Percentiles rank a stretch among this genome's conserved stretches.
Conservation (phyloP, 2,888 invertebrate genomes). For the Achlya flavicornis region DNA sequence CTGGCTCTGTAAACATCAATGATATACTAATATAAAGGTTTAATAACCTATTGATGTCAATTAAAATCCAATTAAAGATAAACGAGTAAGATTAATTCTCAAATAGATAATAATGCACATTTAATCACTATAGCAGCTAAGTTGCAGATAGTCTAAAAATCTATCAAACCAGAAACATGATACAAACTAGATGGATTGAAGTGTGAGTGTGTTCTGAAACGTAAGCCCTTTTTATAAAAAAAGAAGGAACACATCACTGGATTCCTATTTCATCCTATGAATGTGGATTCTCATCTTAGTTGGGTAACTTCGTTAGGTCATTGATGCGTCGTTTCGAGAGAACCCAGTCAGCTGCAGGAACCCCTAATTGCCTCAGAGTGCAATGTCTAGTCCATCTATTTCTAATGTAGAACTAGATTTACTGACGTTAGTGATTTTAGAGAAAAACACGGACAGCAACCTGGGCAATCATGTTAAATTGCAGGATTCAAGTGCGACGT, state of each 20-base stretch:
- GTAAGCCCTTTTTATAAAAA: neutral
- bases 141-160: too few relatives aligned
- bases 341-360: constrained; percentile 1
- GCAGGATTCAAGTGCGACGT: neutral
- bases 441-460: too few relatives aligned
- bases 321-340: constrained; percentile 1
- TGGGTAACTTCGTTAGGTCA: constrained; percentile 6
- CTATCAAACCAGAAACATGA: too few relatives aligned
- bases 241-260: neutral
- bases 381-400: neutral
- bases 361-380: neutral
- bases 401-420: neutral
- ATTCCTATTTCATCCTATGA: neutral
- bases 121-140: too few relatives aligned
- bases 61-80: neutral
- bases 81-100: neutral
- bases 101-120: too few relatives aligned
- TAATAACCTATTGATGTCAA: neutral
- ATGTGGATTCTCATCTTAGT: neutral
- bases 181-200: neutral
- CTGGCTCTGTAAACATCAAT: too few relatives aligned
- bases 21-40: neutral
- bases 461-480: neutral
- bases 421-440: neutral
- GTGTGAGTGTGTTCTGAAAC: too few relatives aligned